Conservation (phyloP, 2,888 invertebrate species). For the Allolobophora icterica region DNA sequence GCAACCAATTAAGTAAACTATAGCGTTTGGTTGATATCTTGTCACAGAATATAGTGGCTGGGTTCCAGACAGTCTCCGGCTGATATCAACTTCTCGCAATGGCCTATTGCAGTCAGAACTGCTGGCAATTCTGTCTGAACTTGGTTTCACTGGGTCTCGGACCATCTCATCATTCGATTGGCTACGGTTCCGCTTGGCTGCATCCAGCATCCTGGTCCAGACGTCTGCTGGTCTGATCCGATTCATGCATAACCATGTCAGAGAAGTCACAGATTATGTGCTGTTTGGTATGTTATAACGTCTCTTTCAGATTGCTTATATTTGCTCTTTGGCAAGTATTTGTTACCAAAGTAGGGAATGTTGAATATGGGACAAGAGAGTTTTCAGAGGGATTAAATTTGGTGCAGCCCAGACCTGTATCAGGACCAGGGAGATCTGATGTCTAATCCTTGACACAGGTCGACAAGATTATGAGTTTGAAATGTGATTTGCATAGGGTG, state of each 20-base stretch:
- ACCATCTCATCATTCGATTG: conserved; percentile 58
- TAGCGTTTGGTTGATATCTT: neutral
- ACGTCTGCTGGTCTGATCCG: conserved; percentile 56
- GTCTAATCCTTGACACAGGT: too few species aligned
- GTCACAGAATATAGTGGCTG: conserved; percentile 53
- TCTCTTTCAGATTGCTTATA: neutral
- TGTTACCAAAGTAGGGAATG: neutral
- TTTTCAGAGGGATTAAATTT: too few species aligned
- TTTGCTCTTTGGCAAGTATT: neutral
- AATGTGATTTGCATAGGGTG: too few species aligned
- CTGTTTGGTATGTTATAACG: conserved; percentile 53
- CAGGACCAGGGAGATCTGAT: too few species aligned
- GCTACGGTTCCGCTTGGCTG: conserved; percentile 56
- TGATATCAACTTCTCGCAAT: conserved; percentile 58
- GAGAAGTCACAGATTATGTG: conserved; percentile 53
- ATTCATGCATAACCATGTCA: conserved; percentile 56
- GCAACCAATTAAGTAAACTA: too few species aligned
- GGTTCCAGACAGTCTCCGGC: conserved; percentile 60
- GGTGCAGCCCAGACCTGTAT: too few species aligned
- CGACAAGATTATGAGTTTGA: too few species aligned
- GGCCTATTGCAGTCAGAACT: conserved; percentile 59
- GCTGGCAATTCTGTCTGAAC: conserved; percentile 52
- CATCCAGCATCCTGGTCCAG: conserved; percentile 53
- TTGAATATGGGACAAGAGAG: neutral
- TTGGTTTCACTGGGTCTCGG: conserved; percentile 57